Percentiles rank a stretch among this genome's conserved stretches.
phyloP scores from a whole-genome alignment of 2,888 invertebrate genomes.

The Pimpla rufipes region DNA sequence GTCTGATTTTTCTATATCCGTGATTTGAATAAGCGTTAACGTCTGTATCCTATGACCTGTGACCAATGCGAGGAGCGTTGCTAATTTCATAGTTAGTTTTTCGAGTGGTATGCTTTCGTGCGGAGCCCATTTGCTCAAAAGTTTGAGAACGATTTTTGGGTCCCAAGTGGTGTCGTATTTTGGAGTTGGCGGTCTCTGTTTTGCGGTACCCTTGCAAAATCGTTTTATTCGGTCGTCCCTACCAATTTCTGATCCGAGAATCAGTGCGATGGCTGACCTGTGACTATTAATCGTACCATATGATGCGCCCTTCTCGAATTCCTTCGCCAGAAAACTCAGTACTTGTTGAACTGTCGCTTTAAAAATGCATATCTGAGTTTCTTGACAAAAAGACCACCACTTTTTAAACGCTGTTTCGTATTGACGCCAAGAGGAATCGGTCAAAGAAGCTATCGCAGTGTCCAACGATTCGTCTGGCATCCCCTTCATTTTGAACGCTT shows the following conservation, averaged over 20 bases:
- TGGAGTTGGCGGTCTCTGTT: slow-evolving; percentile 59
- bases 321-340: slow-evolving; percentile 53
- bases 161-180: slow-evolving; percentile 71
- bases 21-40: neutral
- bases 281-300: slow-evolving; percentile 54
- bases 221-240: slow-evolving; percentile 57
- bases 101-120: neutral
- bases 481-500: slow-evolving; percentile 38
- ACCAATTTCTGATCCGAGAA: slow-evolving; percentile 62
- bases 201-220: slow-evolving; percentile 68
- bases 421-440: slow-evolving; percentile 40
- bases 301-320: slow-evolving; percentile 44
- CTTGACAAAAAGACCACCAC: slow-evolving; percentile 54
- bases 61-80: neutral
- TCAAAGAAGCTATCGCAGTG: slow-evolving; percentile 45
- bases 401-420: slow-evolving; percentile 50
- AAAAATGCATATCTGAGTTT: slow-evolving; percentile 1
- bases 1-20: neutral
- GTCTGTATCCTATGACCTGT: neutral
- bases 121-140: slow-evolving; percentile 16
- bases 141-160: slow-evolving; percentile 65
- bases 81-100: neutral
- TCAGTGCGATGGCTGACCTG: slow-evolving; percentile 55
- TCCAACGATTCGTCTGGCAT: slow-evolving; percentile 35
- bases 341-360: slow-evolving; percentile 35